Base-by-base conservation (phyloP, 1,140 invertebrate genomes). In the Cydia fagiglandana region DNA sequence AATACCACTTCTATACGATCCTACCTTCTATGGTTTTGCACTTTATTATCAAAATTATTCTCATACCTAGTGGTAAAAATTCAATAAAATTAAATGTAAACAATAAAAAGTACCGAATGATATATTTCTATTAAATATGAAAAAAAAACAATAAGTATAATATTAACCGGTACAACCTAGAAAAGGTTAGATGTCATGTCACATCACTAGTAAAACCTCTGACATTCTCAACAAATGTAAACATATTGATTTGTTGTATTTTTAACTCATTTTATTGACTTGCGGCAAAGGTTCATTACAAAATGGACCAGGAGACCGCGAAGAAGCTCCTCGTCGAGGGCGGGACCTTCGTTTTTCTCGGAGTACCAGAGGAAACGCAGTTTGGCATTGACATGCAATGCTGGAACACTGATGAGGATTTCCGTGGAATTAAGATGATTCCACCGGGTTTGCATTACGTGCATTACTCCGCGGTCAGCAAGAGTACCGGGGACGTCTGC, bases 391-490 rank as follows among this genome's bases (percentile, higher is more conserved):
- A 99, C 92, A 95, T 99, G 88, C 97, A 98, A 91, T 96, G 96
- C 10, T 99, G 98, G 97, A 96, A 96, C 79, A 97, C 97, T n/a
- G 98, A 96, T 5, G 95, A 97, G 77, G 97, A 97, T 88, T 99
- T 99, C 91, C 95, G 96, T 78, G 99, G 99, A 15, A 95, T 99
- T 50, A 99, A 99, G 95, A 99, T 99, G 98, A 99, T 99, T 79
- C 99, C 99, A 1, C 97, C 98, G 15, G 99, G 99, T 20, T 91
- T 99, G 75, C 99, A 99, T 93, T 99, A 97, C 88, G 94, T 99
- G 9, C 97, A 98, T 93, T 99, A 97, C 88, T 98, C 97, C 77
- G 91, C 94, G 74, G 86, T 90, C 1, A 94, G 92, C 77, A 93
- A 94, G 78, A 89, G 88, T n/a, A 91, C 90, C 64, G 94, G 94